Evolutionary conservation across 2,797 vertebrate species (phyloP).

Genomic region (Sitta carolinensis): DNA sequence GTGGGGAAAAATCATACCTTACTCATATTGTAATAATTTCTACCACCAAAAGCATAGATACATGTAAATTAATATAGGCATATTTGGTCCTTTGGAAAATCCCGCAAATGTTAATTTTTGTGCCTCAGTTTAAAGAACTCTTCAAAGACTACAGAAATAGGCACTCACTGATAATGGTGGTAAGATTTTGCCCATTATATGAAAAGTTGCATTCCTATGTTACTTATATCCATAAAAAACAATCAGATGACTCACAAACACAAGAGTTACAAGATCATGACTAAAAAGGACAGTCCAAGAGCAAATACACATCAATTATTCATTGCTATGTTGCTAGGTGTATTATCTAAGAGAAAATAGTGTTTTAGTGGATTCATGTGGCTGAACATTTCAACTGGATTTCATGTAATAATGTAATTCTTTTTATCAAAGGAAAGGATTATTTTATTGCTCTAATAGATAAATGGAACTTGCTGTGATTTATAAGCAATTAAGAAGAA

Average conservation of each 20-base stretch:
- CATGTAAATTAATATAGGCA: neutral
- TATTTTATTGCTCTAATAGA: neutral
- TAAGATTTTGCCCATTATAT: neutral
- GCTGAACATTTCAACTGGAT: neutral
- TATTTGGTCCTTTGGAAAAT: neutral
- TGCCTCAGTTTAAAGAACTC: neutral
- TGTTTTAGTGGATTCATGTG: neutral
- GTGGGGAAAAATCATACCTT: neutral
- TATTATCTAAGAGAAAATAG: neutral
- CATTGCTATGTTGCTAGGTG: neutral
- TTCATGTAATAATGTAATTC: neutral
- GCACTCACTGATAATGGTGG: neutral
- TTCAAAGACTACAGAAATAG: neutral
- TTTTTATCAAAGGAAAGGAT: neutral
- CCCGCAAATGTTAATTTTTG: neutral
- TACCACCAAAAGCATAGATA: neutral
- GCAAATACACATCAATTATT: neutral
- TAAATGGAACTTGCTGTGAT: neutral
- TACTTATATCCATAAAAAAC: neutral
- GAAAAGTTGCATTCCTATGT: neutral
- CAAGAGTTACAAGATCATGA: neutral
- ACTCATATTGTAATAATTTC: neutral
- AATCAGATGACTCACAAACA: neutral
- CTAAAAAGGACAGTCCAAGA: neutral
- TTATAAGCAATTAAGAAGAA: slow-evolving; percentile 6